A percentile compares a stretch with the other conserved stretches of the same genome.
Conservation (phyloP, 1,140 invertebrate genomes). For the Parasteatoda tepidariorum region DNA sequence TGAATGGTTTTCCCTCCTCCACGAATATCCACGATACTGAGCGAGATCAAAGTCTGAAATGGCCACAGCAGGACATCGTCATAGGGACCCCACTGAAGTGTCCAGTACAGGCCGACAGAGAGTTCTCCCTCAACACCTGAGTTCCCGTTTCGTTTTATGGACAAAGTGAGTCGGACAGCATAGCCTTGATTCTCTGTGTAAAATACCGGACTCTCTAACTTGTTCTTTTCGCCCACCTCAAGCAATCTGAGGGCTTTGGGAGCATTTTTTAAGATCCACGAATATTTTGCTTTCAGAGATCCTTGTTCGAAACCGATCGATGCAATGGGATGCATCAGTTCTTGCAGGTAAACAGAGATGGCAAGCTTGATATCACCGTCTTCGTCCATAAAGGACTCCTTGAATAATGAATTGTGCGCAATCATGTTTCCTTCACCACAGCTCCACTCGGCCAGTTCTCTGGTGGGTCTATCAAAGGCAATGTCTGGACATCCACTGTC, state of each 20-base stretch:
- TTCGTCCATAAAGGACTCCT: not conserved
- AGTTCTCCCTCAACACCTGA: not conserved
- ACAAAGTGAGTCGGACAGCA: conserved; percentile 19
- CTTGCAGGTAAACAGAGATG: conserved; percentile 40
- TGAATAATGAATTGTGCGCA: conserved; percentile 10
- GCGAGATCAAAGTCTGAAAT: conserved; percentile 25
- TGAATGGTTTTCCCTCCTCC: not conserved
- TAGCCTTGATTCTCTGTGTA: conserved; percentile 50
- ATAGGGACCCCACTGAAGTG: conserved; percentile 51
- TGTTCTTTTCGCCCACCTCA: conserved; percentile 4
- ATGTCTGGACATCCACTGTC: conserved; percentile 36
- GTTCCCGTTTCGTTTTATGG: not conserved
- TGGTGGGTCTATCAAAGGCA: conserved; percentile 41
- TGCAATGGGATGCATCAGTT: conserved; percentile 22
- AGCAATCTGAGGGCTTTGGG: not conserved
- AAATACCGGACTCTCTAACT: conserved; percentile 34
- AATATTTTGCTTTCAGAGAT: conserved; percentile 24
- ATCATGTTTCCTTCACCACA: conserved; percentile 56
- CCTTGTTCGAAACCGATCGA: not conserved
- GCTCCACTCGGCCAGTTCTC: conserved; percentile 56
- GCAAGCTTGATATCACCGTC: not conserved
- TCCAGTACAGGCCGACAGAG: conserved; percentile 51
- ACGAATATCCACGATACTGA: conserved; percentile 35
- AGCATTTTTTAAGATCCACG: conserved; percentile 18
- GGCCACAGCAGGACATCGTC: conserved; percentile 61